phyloP scores from a whole-genome alignment of 2,113 vertebrate genomes.

The Aplodontia rufa region DNA sequence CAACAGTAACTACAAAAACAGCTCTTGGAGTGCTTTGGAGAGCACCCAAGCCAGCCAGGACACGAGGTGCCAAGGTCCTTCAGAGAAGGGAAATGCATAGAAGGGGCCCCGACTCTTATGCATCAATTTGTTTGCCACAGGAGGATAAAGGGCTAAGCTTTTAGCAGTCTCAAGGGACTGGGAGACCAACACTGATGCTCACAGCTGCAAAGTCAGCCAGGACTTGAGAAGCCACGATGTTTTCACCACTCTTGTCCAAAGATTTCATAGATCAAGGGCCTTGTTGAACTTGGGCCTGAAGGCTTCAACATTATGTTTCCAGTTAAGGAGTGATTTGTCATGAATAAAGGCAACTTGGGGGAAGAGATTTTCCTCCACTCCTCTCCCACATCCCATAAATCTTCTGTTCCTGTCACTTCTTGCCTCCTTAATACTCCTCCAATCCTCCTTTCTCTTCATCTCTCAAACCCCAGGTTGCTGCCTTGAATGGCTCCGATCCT shows the following conservation, averaged over 20 bases:
- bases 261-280: background rate
- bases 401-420: background rate
- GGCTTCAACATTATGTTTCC: background rate
- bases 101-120: background rate
- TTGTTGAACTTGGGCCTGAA: background rate
- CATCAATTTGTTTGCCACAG: background rate
- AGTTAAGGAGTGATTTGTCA: background rate
- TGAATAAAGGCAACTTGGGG: background rate
- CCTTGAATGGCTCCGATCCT: background rate
- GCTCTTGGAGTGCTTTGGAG: background rate
- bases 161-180: background rate
- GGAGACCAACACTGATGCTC: background rate
- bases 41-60: background rate
- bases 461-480: background rate
- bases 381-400: background rate
- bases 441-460: background rate
- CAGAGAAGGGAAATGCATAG: background rate
- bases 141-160: rapidly evolving
- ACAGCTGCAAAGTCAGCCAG: background rate
- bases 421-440: background rate
- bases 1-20: background rate
- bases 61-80: rapidly evolving
- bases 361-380: too few species aligned
- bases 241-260: background rate
- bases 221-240: background rate